Percentiles rank a stretch among this genome's conserved stretches.
These are phyloP conservation scores for Drosophila simulans DNA, from an alignment of 1,140 invertebrate species.

Conservation along the genomic window DNA sequence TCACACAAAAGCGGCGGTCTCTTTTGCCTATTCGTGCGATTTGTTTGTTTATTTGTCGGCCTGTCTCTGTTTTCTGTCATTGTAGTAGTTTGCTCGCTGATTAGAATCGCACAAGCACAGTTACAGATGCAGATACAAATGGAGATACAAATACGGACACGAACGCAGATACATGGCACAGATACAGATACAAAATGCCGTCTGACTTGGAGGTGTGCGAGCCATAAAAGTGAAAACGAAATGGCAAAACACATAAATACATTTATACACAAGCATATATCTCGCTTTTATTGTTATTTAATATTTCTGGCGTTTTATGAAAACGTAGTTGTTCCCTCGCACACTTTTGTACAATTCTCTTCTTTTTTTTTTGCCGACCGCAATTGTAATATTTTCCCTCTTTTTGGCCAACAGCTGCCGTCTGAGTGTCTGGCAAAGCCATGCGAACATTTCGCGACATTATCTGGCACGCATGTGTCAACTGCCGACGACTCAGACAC, in stretches of 20 bases:
- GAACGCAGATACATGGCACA: constrained; percentile 14
- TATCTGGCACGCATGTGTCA: constrained; percentile 78
- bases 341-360: constrained; percentile 3
- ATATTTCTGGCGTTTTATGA: constrained; percentile 74
- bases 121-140: constrained; percentile 28
- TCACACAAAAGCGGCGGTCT: constrained; percentile 34
- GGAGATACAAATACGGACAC: constrained; percentile 15
- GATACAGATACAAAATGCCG: constrained; percentile 13
- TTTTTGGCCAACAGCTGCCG: constrained; percentile 51
- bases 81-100: constrained; percentile 62
- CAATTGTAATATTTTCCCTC: constrained; percentile 50
- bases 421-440: constrained; percentile 44
- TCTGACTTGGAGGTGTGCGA: constrained; percentile 38
- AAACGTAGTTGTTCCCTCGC: constrained; percentile 67
- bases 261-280: constrained; percentile 62
- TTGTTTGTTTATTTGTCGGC: constrained; percentile 59
- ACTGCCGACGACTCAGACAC: constrained; percentile 55
- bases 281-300: constrained; percentile 75
- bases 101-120: constrained; percentile 64
- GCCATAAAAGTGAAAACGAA: constrained; percentile 61
- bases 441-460: constrained; percentile 59
- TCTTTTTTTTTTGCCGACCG: constrained; percentile 7
- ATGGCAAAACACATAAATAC: constrained; percentile 72
- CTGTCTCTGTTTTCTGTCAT: constrained; percentile 54
- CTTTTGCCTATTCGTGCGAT: constrained; percentile 65